Percentiles rank a stretch among this genome's conserved stretches.
Conservation (phyloP, 2,888 invertebrate genomes). For the Odontothrips loti region DNA sequence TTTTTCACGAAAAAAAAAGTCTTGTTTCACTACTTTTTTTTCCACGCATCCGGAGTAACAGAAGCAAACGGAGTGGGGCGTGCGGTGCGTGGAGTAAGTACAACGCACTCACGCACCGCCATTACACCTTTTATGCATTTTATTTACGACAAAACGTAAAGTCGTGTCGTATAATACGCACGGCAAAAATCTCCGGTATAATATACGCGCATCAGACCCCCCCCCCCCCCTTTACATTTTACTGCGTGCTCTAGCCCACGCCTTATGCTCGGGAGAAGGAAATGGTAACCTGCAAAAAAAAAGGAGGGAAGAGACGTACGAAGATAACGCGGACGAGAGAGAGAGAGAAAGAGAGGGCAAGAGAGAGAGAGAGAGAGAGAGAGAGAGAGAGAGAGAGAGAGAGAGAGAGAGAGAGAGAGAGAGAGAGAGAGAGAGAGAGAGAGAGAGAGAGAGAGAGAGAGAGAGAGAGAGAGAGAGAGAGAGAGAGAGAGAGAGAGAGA, state of each 20-base stretch:
- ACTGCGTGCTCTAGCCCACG: background rate
- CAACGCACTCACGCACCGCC: background rate
- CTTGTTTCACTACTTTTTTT: too few relatives aligned
- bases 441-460: conserved; percentile 5
- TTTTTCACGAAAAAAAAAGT: too few relatives aligned
- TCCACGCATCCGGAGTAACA: background rate
- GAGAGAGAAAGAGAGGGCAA: too few relatives aligned
- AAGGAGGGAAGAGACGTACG: too few relatives aligned
- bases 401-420: background rate
- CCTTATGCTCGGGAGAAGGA: background rate
- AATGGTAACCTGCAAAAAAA: too few relatives aligned
- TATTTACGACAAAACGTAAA: conserved; percentile 4
- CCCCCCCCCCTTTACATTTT: background rate
- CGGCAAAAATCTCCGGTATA: conserved; percentile 10
- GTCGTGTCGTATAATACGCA: background rate
- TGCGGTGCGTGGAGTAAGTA: background rate
- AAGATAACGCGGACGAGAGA: too few relatives aligned
- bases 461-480: conserved; percentile 2
- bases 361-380: too few relatives aligned
- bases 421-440: background rate
- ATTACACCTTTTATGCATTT: conserved; percentile 17
- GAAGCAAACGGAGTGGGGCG: background rate
- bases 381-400: background rate
- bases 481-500: background rate
- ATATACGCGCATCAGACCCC: background rate